Base-by-base conservation (phyloP, 2,888 invertebrate species). In the Eilema caniola region DNA sequence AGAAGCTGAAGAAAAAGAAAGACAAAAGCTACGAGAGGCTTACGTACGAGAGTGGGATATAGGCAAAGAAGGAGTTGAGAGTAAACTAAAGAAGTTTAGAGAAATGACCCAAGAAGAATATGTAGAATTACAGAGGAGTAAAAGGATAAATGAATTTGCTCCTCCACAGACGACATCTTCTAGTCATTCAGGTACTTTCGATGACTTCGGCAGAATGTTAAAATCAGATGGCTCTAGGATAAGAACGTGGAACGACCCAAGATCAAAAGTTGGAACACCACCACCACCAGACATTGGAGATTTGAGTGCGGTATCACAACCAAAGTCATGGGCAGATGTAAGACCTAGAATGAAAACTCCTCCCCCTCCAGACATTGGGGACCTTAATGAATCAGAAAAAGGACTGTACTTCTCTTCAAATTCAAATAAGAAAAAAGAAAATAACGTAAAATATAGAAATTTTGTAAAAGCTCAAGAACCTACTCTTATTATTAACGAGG, bases 61-160 rank as follows among this genome's bases (percentile, higher is more conserved):
- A 31, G 97, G 97, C 1, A 97, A 97, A 88, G 96, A 96, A 47
- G 96, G 96, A 0, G 90, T 96, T 14, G 90, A 95, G 69, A 94
- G 83, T 0, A 92, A 96, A 88, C 86, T 78, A 72, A 95, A 88
- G 83, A 92, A 91, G 78, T 95, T 95, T 77, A 88, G 83, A 82
- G 96, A 96, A 86, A 96, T 97, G 95, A 95, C 96, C 0, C 98
- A 98, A 93, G 97, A 97, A 86, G 97, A 97, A 90, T 98, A 97
- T 96, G 96, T 97, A 11, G 96, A 97, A 75, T 97, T 97, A 83
- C 96, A 98, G 87, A 96, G 99, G 77, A 93, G 93, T 67, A 97
- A 97, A 85, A 95, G 98, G 77, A 93, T 95, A 31, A 86, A 95
- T 0, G 98, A 98, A 89, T 99, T 99, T 92, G 98, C 98, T 1